Evolutionary conservation across 2,113 vertebrate species (phyloP).

Genomic region (Siphamia tubifer): DNA sequence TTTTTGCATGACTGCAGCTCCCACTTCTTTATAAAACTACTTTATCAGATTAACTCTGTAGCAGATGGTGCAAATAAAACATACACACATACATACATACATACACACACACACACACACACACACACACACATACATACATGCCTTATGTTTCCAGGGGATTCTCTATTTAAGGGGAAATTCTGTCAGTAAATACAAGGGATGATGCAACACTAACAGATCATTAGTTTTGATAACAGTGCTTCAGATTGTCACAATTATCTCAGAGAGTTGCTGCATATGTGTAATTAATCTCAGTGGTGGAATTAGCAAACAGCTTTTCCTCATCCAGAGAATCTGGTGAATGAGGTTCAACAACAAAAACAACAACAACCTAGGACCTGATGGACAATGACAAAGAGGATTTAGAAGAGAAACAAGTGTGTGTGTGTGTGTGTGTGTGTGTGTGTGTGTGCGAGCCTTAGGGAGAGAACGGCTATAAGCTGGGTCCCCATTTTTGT

Average conservation of each 20-base stretch:
- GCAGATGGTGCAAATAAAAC: slow-evolving; percentile 50
- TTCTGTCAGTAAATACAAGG: neutral
- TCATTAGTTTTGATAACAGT: neutral
- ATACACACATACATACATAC: too few relatives aligned
- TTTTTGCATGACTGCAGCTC: neutral
- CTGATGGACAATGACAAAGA: slow-evolving; percentile 37
- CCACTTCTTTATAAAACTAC: slow-evolving; percentile 41
- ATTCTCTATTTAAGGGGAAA: too few relatives aligned
- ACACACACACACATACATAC: too few relatives aligned
- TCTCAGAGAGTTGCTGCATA: neutral
- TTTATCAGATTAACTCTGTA: slow-evolving; percentile 42
- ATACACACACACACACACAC: too few relatives aligned
- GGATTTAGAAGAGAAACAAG: slow-evolving; percentile 20
- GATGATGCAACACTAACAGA: neutral
- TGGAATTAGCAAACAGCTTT: slow-evolving; percentile 16
- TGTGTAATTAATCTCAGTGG: neutral
- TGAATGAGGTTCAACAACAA: slow-evolving; percentile 1
- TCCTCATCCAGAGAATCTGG: neutral
- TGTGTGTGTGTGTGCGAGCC: neutral
- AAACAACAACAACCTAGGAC: slow-evolving; percentile 20
- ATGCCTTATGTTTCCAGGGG: too few relatives aligned
- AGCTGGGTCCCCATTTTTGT: neutral
- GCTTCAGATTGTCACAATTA: neutral
- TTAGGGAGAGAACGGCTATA: neutral
- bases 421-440: neutral